Evolutionary conservation across 1,140 invertebrate genomes (phyloP).

Genomic region (Heliconius nattereri): DNA sequence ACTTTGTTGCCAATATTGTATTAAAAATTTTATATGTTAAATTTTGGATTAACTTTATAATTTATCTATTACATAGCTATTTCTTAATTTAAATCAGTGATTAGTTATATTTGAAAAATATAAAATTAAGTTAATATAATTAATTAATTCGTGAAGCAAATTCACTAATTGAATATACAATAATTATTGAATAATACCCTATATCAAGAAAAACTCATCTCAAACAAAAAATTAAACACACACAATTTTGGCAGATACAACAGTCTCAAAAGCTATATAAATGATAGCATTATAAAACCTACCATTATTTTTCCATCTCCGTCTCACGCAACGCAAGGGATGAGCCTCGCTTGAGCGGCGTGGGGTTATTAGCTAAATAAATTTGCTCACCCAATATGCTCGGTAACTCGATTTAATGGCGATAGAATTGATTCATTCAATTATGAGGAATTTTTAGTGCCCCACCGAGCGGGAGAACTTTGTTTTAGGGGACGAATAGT

Average conservation of each 20-base stretch:
- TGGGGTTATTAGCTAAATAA: constrained; percentile 80
- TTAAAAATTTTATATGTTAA: background rate
- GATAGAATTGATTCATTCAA: constrained; percentile 81
- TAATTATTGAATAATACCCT: no score
- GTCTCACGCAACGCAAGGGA: constrained; percentile 57
- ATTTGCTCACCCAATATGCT: constrained; percentile 81
- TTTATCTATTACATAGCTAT: background rate
- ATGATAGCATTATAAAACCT: constrained; percentile 3
- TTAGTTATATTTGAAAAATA: no score
- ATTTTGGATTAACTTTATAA: background rate
- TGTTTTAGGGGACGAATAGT: constrained; percentile 62
- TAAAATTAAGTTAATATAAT: background rate
- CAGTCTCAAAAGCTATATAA: constrained; percentile 7
- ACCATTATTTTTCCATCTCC: constrained; percentile 36
- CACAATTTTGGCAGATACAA: background rate
- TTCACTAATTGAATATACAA: no score
- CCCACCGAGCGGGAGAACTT: constrained; percentile 67
- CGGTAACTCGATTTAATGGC: constrained; percentile 81
- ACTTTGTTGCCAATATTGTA: background rate
- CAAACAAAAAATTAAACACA: background rate
- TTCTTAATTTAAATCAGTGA: background rate
- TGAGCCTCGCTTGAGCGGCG: constrained; percentile 57
- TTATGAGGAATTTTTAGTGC: constrained; percentile 81
- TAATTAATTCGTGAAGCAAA: background rate
- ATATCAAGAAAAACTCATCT: background rate